Base-by-base conservation (phyloP, 2,113 vertebrate species). In the Gambusia holbrooki region DNA sequence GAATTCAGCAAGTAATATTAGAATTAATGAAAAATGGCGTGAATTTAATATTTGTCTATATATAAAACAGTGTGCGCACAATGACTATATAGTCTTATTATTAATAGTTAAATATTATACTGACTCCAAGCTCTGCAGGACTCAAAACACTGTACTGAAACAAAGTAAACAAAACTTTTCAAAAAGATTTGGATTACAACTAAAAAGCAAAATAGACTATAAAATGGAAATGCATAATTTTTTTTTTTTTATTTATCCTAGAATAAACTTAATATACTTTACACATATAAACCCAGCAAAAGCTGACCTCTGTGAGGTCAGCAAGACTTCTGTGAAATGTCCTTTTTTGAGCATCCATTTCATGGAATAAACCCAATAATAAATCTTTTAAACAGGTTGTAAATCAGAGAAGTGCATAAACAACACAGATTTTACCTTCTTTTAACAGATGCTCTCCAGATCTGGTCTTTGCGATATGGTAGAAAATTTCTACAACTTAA, bases 371-470 rank as follows among this genome's bases (percentile, higher is more conserved):
- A 58, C 22, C 25, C 2, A 8, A 65, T 5, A 64, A 33, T 45
- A 8, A 35, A 60, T 12, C 13, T 10, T 35, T 11, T 19, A 66
- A 33, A 74, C 35, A 80, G 62, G 33, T 54, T 67, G 33, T 74
- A 4, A 72, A 54, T 82, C 45, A 64, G 13, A 69, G 63, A 14
- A 27, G 74, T 2, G 73, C 54, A 14, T 60, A 76, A 40, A 11
- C 37, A 65, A 79, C 67, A 73, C 14, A 51, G 64, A 54, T 0
- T 88, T 89, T 90, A 91, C 88, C 90, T 86, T 62, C 51, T n/a
- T 73, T 33, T 70, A 30, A 58, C 65, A 63, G 45, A 77, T 3
- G 61, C 15, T n/a, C 63, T 65, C 25, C 25, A 58, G 5, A 77
- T 40, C 62, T 2, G n/a, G 10, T 48, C 73, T 35, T 40, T 45